These are phyloP conservation scores for Drosophila colorata DNA, from an alignment of 2,888 invertebrate genomes.

Conservation along the genomic window DNA sequence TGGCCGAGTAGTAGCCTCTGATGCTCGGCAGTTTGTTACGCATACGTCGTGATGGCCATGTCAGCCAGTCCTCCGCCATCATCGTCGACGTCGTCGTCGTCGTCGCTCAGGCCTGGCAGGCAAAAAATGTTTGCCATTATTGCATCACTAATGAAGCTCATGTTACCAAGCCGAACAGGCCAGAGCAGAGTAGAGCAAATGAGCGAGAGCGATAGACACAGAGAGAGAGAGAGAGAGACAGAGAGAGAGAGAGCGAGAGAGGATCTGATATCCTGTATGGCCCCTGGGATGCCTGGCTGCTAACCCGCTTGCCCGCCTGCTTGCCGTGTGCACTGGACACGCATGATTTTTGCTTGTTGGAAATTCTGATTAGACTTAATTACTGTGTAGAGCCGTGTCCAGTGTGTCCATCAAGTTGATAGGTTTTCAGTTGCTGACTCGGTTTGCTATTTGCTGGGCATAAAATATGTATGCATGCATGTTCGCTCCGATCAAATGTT, in stretches of 20 bases:
- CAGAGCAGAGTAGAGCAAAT: background rate
- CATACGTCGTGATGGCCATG: slow-evolving; percentile 66
- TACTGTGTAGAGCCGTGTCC: slow-evolving; percentile 66
- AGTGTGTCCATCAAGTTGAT: slow-evolving; percentile 69
- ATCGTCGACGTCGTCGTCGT: slow-evolving; percentile 28
- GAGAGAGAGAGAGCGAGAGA: slow-evolving; percentile 1
- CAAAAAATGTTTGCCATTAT: slow-evolving; percentile 81
- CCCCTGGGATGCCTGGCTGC: slow-evolving; percentile 23
- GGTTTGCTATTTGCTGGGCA: slow-evolving; percentile 39
- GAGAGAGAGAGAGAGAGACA: slow-evolving; percentile 6
- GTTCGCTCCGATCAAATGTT: slow-evolving; percentile 64
- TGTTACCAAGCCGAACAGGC: slow-evolving; percentile 60
- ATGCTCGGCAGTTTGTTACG: slow-evolving; percentile 56
- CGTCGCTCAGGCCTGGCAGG: slow-evolving; percentile 74
- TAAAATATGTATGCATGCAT: slow-evolving; percentile 30
- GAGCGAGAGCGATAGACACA: background rate
- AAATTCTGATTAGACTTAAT: slow-evolving; percentile 81
- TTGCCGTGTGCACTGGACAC: slow-evolving; percentile 57
- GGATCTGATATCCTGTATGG: slow-evolving; percentile 43
- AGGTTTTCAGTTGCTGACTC: slow-evolving; percentile 59
- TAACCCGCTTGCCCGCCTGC: background rate
- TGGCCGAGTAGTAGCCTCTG: slow-evolving; percentile 28
- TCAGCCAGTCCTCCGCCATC: slow-evolving; percentile 38
- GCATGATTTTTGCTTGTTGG: slow-evolving; percentile 80
- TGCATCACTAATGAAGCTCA: slow-evolving; percentile 82